Base-by-base conservation (phyloP, 2,113 vertebrate genomes). In the Daubentonia madagascariensis region DNA sequence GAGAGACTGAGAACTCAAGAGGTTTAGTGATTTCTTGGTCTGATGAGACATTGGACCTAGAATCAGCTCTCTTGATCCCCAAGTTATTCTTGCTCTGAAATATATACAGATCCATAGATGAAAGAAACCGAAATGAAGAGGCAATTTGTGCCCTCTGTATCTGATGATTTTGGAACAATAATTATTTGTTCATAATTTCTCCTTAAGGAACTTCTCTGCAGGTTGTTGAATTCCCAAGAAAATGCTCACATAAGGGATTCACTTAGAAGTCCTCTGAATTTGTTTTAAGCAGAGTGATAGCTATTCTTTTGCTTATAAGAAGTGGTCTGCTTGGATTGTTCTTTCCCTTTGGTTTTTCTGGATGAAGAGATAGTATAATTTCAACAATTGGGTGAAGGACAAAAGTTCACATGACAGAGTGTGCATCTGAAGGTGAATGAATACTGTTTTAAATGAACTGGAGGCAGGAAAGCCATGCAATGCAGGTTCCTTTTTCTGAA, bases 191-290 rank as follows among this genome's bases (percentile, higher is more conserved):
- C 59, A 22, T 52, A 52, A 43, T 50, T 88, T 95, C 57, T 90
- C 54, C 37, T 84, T 80, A 76, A 94, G 86, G 43, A 93, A 95
- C n/a, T 73, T 86, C n/a, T 90, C 67, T 25, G n/a, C 14, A 85
- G 75, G 35, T 25, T 95, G 65, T 52, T 13, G 2, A 83, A 75
- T 76, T 96, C 73, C 59, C 76, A 76, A 63, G 78, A 93, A 97
- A 72, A 81, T 40, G 43, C 7, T 89, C 70, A 35, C 40, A 50
- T 70, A 45, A 86, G 48, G 65, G 57, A 79, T 81, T 91, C 40
- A 85, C 76, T 92, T 93, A 85, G 95, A 97, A 97, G 68, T 75
- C 48, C 76, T 85, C 40, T 22, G n/a, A 50, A 72, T 89, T 78
- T 65, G 63, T 54, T 84, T 87, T 76, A 54, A 72, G 83, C 32